Evolutionary conservation across 1,140 invertebrate species (phyloP).

Genomic region (Atta colombica): DNA sequence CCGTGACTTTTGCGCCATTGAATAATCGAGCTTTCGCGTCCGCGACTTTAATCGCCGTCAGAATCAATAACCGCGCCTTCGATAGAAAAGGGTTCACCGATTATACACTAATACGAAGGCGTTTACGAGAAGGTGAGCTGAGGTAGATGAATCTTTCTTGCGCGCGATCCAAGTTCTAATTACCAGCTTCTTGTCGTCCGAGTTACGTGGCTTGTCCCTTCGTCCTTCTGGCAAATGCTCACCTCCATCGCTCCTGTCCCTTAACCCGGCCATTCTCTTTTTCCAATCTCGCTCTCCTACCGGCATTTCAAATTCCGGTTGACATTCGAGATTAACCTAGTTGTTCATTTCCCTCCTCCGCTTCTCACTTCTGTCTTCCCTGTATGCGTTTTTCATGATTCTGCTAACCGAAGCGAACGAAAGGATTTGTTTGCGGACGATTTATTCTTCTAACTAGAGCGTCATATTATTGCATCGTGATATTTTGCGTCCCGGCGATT

Average conservation of each 20-base stretch:
- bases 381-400: slow-evolving; percentile 68
- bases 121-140: slow-evolving; percentile 39
- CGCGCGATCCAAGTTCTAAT: slow-evolving; percentile 78
- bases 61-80: slow-evolving; percentile 50
- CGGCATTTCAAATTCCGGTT: slow-evolving; percentile 70
- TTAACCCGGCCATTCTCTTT: slow-evolving; percentile 4
- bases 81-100: slow-evolving; percentile 66
- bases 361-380: slow-evolving; percentile 76
- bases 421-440: slow-evolving; percentile 65
- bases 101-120: slow-evolving; percentile 70
- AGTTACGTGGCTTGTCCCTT: slow-evolving; percentile 76
- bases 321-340: slow-evolving; percentile 83
- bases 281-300: slow-evolving; percentile 37
- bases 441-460: slow-evolving; percentile 78
- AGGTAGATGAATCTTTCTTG: slow-evolving; percentile 57
- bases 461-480: slow-evolving; percentile 39
- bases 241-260: neutral
- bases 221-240: slow-evolving; percentile 67
- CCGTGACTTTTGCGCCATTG: slow-evolving; percentile 50
- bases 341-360: slow-evolving; percentile 80
- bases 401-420: slow-evolving; percentile 53
- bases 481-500: slow-evolving; percentile 45
- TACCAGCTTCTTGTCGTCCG: slow-evolving; percentile 76
- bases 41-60: slow-evolving; percentile 49
- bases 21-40: slow-evolving; percentile 51